Conservation (phyloP, 2,113 vertebrate species). For the Mus spicilegus region DNA sequence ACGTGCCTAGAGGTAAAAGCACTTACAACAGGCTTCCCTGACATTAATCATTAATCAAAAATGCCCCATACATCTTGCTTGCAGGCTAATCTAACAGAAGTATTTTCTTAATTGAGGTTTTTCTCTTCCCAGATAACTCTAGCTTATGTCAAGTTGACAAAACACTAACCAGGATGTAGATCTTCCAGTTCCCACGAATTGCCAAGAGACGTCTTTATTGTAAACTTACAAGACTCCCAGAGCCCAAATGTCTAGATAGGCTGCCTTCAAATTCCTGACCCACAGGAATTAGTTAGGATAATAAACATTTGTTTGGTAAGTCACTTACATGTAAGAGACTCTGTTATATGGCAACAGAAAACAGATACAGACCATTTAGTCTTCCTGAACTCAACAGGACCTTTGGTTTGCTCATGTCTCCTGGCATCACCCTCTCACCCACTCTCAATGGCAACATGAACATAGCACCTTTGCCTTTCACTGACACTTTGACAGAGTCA, state of each 20-base stretch:
- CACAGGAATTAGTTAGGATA: background rate
- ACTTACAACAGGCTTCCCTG: background rate
- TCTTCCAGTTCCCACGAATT: background rate
- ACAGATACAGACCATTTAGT: background rate
- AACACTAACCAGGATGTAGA: background rate
- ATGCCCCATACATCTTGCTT: background rate
- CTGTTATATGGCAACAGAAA: background rate
- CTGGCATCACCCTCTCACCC: too few relatives aligned
- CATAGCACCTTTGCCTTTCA: background rate
- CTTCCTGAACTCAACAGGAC: constrained; percentile 9
- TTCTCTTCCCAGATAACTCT: background rate
- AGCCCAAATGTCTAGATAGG: background rate
- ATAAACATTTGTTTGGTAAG: background rate
- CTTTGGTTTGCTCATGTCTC: background rate
- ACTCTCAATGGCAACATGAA: background rate
- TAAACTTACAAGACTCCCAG: background rate
- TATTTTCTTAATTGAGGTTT: background rate
- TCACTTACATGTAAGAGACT: background rate
- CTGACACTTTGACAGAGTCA: background rate
- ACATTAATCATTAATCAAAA: background rate
- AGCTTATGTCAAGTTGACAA: background rate
- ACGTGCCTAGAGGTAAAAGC: background rate
- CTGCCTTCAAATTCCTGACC: background rate
- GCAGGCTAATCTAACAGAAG: background rate
- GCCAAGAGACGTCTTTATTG: background rate